Evolutionary conservation across 2,113 vertebrate species (phyloP), one percentile per base, ranked within the genome.

Genomic region (Cyprinodon tularosa): DNA sequence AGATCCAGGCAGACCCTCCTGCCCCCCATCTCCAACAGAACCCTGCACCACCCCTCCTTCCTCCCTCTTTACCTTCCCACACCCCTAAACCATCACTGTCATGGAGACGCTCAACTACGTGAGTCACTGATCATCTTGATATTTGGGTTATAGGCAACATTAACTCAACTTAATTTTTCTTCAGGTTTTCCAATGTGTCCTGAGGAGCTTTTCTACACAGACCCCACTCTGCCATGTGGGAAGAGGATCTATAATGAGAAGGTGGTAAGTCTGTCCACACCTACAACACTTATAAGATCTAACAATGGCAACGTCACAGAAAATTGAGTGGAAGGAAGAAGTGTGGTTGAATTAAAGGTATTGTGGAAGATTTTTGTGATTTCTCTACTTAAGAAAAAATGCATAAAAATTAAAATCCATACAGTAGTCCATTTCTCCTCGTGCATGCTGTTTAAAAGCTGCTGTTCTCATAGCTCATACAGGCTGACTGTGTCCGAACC

Each of bases 11-110:
- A 1, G 62, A 36, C 40, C 0, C 77, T 86, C 10, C 17, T 76
- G 61, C 77, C 80, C 3, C n/a, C 9, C 0, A 1, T 66, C 47
- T 92, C 87, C 47, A 82, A 0, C 80, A 88, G 91, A 71, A 93
- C 88, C 48, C 66, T 92, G 38, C 61, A 59, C 8, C 92, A 93
- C 48, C 91, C 93, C 7, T 92, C 93, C 3, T 83, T 90, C 70
- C 3, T 87, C 73, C 53, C 87, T 0, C 14, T 91, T 1, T 92
- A 87, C 82, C 2, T 71, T 72, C 36, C 82, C 7, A 44, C 84
- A 17, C 74, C 40, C 4, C 59, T 59, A 1, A 3, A 39, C 1
- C 73, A 12, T 3, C 15, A 8, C 3, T n/a, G 1, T 37, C 17
- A 17, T 6, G 13, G 15, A 29, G 12, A 22, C 22, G 1, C 12